phyloP scores from a whole-genome alignment of 2,888 invertebrate genomes.

The Alloscopus bannaensis region DNA sequence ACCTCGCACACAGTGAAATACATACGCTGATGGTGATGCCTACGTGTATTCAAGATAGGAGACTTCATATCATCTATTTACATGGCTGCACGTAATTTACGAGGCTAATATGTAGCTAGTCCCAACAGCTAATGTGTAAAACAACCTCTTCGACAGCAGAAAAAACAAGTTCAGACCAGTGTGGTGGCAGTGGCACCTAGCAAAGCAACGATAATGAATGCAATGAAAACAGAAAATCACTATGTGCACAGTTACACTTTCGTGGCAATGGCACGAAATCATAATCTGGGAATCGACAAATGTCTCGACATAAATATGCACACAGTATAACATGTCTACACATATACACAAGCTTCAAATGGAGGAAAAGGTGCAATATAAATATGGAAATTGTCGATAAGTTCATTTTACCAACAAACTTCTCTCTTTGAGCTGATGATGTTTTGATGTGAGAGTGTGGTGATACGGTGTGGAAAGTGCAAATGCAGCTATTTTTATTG shows the following conservation, averaged over 20 bases:
- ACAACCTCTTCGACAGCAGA: background rate
- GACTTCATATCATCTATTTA: too few relatives aligned
- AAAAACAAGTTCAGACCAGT: slow-evolving; percentile 17
- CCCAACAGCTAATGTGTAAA: slow-evolving; percentile 20
- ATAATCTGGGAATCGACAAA: too few relatives aligned
- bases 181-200: too few relatives aligned
- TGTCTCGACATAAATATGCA: slow-evolving; percentile 19
- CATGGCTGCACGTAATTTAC: too few relatives aligned
- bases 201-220: too few relatives aligned
- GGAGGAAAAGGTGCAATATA: slow-evolving; percentile 23
- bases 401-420: slow-evolving; percentile 20
- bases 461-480: background rate
- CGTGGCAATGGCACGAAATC: background rate
- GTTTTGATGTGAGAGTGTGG: slow-evolving; percentile 4
- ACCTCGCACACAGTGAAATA: too few relatives aligned
- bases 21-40: too few relatives aligned
- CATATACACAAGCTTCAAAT: slow-evolving; percentile 21
- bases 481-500: slow-evolving; percentile 20
- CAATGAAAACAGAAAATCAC: background rate
- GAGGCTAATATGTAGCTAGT: slow-evolving; percentile 25
- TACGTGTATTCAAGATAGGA: too few relatives aligned
- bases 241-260: too few relatives aligned
- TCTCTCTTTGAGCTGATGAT: slow-evolving; percentile 19
- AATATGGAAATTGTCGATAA: slow-evolving; percentile 34
- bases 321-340: too few relatives aligned